Base-by-base conservation (phyloP, 2,888 invertebrate species). In the Campoplex capitator region DNA sequence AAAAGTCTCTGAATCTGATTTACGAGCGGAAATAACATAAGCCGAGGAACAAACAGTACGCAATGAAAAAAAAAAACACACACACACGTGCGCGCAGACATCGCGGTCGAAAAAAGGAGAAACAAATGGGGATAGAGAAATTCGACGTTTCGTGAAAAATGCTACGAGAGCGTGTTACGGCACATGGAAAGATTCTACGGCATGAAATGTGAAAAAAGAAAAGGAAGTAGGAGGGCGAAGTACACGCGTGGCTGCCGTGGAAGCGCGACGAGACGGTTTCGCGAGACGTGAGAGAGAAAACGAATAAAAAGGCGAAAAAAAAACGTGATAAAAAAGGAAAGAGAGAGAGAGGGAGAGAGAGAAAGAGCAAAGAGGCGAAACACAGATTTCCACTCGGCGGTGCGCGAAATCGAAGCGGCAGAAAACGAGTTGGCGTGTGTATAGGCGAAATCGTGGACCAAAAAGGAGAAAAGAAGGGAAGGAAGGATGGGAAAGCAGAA, bases 341-440 rank as follows among this genome's bases (percentile, higher is more conserved):
- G 56, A 83, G 71, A 38, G 83, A 84, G 79, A 75, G 82, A 56
- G 77, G 70, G 77, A 54, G 81, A 71, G 82, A 38, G 78, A 62
- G 80, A 73, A 74, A 77, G 81, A 68, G 82, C 78, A 84, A 84
- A 84, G 83, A 87, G 80, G 85, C 85, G 85, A 87, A 88, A 89
- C 88, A 87, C 83, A 85, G 87, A 87, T 89, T 88, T 88, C 89
- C 88, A 89, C 89, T 89, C 78, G 89, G 83, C 84, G 88, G 81
- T 81, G 83, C 88, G 86, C 83, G 88, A 89, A 88, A 88, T 87
- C 87, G 87, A 86, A 88, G 86, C 84, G 84, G 78, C 77, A 75
- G 81, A 84, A 86, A 81, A 70, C 84, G 86, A 77, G 83, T 74
- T 81, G 81, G 81, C 62, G 65, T 68, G 70, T 77, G 83, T 76